Evolutionary conservation across 2,888 invertebrate species (phyloP), one percentile per base, ranked within the genome.

Genomic region (Lasioglossum leucozonium): DNA sequence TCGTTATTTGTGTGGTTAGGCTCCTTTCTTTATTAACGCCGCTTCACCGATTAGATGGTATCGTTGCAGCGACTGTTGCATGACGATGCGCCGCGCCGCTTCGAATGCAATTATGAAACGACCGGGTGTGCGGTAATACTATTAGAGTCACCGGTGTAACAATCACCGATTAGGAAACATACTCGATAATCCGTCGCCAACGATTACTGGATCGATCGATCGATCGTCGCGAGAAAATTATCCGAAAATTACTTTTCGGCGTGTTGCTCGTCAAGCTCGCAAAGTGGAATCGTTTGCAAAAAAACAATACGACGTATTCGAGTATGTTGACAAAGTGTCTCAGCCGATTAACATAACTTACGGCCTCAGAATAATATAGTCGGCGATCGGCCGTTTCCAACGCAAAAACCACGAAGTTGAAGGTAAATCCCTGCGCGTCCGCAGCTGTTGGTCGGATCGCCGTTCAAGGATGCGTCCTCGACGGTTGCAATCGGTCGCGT

Each of bases 101-200:
- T 76, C 76, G 37, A 76, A 71, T 77, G 51, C 65, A 75, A 72
- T 82, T 82, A 84, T 72, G 65, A 84, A 84, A 78, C 71, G 37
- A 78, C 62, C 44, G 62, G 34, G 44, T 62, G 26, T 72, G 72
- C 55, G 40, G 71, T 82, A 78, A 84, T 72, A 26, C 55, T 30
- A 72, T 82, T 82, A 82, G 69, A 18, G 18, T 22, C 16, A 22
- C 8, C 37, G n/a, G n/a, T 40, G 65, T 44, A 82, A 77, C 69
- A 44, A 37, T 47, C 69, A 13, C 6, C 62, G 58, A 77, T 82
- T 82, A 72, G 42, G 62, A 82, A 82, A 80, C 62, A 55, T 42
- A 42, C 26, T 34, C 51, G 30, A 75, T 22, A 58, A 40, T 74
- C 74, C 40, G 44, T 11, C 34, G 18, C n/a, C 13, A 34, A 65